Evolutionary conservation across 2,888 invertebrate genomes (phyloP), one percentile per base, ranked within the genome.

Genomic region (Parelbella ahira): DNA sequence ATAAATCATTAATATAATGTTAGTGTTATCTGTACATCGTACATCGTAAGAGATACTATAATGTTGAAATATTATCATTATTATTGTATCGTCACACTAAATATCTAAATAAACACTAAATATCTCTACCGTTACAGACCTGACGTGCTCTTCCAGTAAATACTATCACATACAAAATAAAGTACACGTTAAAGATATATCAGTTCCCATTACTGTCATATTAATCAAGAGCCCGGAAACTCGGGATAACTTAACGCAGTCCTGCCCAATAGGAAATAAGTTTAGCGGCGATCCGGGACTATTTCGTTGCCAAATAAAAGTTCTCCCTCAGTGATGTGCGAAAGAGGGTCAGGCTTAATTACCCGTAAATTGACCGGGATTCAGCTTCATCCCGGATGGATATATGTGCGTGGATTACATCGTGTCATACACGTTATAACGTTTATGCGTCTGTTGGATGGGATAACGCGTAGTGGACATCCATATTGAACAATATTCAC

Each of bases 341-440:
- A 76, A 80, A 82, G 84, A 87, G 86, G 87, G 86, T 81, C 79
- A 75, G 74, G 60, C 79, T 86, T 86, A 87, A 87, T 87, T 87
- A 86, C 84, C 80, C 86, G 83, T 86, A 82, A 86, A 87, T 86
- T 82, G 86, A 81, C 80, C 75, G 69, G 77, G 73, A 70, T 74
- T 68, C 68, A 71, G 74, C 77, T 72, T 77, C 79, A 79, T 78
- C 74, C 69, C 49, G 61, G 65, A 70, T 74, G 71, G 73, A 79
- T 70, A 68, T 69, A 67, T 68, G 65, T 59, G 60, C 46, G 54
- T 53, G 72, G 64, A 69, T 78, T 75, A 76, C 66, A 66, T 68
- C 56, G 70, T 74, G 70, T 69, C 67, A 64, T 68, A 69, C 56
- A 54, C 56, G 54, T 61, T 65, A 63, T 62, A 63, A 69, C 54